Percentiles rank a stretch among this genome's conserved stretches.
These are phyloP conservation scores for Callinectes sapidus DNA, from an alignment of 2,888 invertebrate species.

Conservation along the genomic window DNA sequence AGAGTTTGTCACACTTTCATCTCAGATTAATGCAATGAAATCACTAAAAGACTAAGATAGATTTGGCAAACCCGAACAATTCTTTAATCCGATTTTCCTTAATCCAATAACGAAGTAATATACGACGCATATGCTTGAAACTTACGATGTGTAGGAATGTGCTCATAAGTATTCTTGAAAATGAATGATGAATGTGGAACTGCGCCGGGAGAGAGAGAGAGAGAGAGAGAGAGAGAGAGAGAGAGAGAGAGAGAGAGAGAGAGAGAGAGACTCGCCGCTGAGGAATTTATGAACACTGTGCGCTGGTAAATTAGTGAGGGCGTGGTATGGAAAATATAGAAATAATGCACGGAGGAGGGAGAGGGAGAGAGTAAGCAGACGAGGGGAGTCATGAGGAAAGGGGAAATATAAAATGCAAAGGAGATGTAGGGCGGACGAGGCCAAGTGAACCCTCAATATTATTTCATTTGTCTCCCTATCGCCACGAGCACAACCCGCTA, in stretches of 20 bases:
- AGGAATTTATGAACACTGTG: neutral
- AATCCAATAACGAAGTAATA: neutral
- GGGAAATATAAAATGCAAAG: neutral
- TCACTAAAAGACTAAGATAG: neutral
- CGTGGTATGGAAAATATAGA: neutral
- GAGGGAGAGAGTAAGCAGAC: slow-evolving; percentile 34
- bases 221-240: too few relatives aligned
- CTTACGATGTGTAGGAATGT: neutral
- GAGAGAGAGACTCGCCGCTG: neutral
- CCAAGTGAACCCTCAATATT: slow-evolving; percentile 18
- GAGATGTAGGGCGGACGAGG: neutral
- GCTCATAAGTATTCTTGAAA: neutral
- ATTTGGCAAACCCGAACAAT: neutral
- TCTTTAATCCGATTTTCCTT: neutral
- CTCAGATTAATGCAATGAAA: neutral
- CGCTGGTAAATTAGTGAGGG: neutral
- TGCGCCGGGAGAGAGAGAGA: neutral
- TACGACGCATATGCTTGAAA: neutral
- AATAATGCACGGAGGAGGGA: slow-evolving; percentile 6
- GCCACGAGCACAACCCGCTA: neutral
- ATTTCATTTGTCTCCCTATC: neutral
- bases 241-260: neutral
- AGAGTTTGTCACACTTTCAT: neutral
- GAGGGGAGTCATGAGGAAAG: slow-evolving; percentile 15
- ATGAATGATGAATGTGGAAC: neutral